Base-by-base conservation (phyloP, 2,113 vertebrate genomes). In the Tonatia bakeri region DNA sequence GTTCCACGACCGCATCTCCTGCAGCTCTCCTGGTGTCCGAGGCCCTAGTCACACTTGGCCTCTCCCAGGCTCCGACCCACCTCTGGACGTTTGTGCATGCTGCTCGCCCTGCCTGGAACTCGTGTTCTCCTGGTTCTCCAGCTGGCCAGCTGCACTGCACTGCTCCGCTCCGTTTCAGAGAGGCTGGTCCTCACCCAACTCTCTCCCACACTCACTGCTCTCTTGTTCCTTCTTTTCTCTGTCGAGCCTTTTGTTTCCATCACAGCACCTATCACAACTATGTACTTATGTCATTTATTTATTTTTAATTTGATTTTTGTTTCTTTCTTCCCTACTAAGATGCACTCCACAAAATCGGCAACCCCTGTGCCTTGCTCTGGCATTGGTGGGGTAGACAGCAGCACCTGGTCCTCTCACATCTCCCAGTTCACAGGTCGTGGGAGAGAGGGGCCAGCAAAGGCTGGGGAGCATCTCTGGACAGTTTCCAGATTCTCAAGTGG, bases 11-110 rank as follows among this genome's bases (percentile, higher is more conserved):
- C 56, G 38, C 8, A 2, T 38, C 54, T 22, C 24, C 40, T 22
- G 67, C 61, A 2, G 0, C 19, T 5, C 24, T 14, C 24, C 2
- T 11, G 4, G 31, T 38, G 11, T 38, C 6, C 0, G 4, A 73
- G 38, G 65, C 52, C 50, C 7, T 31, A n/a, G 47, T 36, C 77
- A 36, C 38, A 28, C 65, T 2, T 28, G 77, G 38, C 77, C 22
- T 31, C 67, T 16, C 33, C 36, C 24, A 7, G 67, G 40, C 79
- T 64, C 33, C 22, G 12, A 12, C 54, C 14, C 14, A 24, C 33
- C 33, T 24, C 40, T 10, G 67, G 33, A 40, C 79, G 50, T 28
- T 31, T 61, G 67, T 16, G 17, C 36, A 16, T 3, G 36, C 26
- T 40, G 2, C 31, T 19, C 56, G 1, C 33, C 13, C 40, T n/a